Conservation (phyloP, 2,888 invertebrate species). For the Dryobotodes eremita region DNA sequence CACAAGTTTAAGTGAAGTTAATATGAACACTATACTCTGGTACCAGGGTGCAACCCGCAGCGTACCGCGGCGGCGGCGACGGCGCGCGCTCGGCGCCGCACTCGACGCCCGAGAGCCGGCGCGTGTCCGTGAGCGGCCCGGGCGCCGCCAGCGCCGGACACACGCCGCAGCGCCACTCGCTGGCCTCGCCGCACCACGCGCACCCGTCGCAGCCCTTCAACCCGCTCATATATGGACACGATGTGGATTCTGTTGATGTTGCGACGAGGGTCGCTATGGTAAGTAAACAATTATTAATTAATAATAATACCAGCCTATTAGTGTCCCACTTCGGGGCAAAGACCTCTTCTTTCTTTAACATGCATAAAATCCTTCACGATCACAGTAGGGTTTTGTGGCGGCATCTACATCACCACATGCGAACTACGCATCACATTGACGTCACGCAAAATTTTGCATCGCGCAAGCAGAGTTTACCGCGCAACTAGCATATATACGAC, state of each 20-base stretch:
- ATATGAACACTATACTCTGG: background rate
- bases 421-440: too few species aligned
- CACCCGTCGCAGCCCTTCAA: constrained; percentile 92
- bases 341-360: too few species aligned
- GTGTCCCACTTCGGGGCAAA: background rate
- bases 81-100: constrained; percentile 81
- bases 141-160: constrained; percentile 78
- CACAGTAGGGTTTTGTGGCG: too few species aligned
- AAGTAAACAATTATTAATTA: background rate
- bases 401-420: too few species aligned
- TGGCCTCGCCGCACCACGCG: constrained; percentile 82
- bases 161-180: constrained; percentile 86
- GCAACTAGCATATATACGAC: too few species aligned
- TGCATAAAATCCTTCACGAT: too few species aligned
- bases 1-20: too few species aligned
- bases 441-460: too few species aligned
- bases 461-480: too few species aligned
- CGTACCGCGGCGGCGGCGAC: constrained; percentile 75
- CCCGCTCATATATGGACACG: constrained; percentile 97
- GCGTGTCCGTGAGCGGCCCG: constrained; percentile 78
- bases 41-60: constrained; percentile 81
- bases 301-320: background rate
- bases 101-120: constrained; percentile 86
- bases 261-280: constrained; percentile 96
- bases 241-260: constrained; percentile 99